phyloP scores from a whole-genome alignment of 2,797 vertebrate species.

The Lagodon rhomboides region DNA sequence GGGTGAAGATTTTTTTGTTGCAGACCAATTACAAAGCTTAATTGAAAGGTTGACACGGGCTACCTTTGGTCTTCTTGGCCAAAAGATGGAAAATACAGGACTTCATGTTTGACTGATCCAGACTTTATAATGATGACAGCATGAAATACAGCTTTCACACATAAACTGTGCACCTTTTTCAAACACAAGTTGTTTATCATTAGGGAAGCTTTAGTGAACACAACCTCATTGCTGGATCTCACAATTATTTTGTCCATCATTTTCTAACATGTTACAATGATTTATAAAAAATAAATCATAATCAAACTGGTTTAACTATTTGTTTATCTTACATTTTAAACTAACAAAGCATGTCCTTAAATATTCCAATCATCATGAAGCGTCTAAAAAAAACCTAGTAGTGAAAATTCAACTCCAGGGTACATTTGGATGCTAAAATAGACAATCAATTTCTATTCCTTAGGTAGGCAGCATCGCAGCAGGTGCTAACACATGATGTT shows the following conservation, averaged over 20 bases:
- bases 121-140: constrained; percentile 9
- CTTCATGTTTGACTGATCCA: constrained; percentile 38
- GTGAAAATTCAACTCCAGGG: constrained; percentile 10
- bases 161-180: constrained; percentile 5
- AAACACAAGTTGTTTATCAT: constrained; percentile 23
- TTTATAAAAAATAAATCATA: background rate
- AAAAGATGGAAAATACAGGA: constrained; percentile 45
- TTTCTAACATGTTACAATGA: background rate
- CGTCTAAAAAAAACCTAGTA: background rate
- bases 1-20: constrained; percentile 59
- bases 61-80: constrained; percentile 32
- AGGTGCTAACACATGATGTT: constrained; percentile 18
- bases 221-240: background rate
- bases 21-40: constrained; percentile 61
- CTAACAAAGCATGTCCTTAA: constrained; percentile 2
- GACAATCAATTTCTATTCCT: constrained; percentile 15
- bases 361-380: background rate
- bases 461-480: background rate
- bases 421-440: constrained; percentile 12
- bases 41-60: constrained; percentile 59
- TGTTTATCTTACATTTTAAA: constrained; percentile 24
- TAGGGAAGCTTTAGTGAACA: constrained; percentile 18
- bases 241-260: background rate
- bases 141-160: constrained; percentile 32
- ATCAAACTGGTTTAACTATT: constrained; percentile 7